Evolutionary conservation across 2,113 vertebrate species (phyloP).

Genomic region (Dromas ardeola): DNA sequence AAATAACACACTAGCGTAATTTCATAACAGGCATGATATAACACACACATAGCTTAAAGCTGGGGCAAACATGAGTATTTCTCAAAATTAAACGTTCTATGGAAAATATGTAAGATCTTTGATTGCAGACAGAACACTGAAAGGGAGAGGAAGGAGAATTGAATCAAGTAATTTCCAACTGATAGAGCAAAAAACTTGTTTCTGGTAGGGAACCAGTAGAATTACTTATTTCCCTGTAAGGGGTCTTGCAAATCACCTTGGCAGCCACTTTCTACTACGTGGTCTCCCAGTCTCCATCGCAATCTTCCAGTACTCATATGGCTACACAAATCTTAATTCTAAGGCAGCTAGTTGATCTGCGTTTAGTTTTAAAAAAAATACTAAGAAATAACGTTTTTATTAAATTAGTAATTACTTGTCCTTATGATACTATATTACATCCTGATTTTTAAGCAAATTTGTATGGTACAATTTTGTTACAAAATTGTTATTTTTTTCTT

Average conservation of each 20-base stretch:
- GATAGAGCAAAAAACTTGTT: neutral
- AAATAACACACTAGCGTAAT: neutral
- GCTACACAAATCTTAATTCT: neutral
- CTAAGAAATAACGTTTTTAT: neutral
- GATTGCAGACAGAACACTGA: neutral
- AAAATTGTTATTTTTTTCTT: neutral
- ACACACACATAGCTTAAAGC: neutral
- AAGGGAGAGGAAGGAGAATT: neutral
- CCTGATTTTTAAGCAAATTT: neutral
- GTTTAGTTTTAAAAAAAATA: neutral
- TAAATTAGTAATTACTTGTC: neutral
- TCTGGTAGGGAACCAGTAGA: neutral
- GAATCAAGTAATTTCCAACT: neutral
- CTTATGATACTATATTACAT: neutral
- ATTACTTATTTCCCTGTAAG: neutral
- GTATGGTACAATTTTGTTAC: neutral
- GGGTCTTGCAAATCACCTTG: neutral
- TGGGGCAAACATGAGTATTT: neutral
- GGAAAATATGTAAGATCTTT: neutral
- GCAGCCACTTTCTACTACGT: neutral
- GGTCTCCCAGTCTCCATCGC: neutral
- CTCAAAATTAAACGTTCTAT: neutral
- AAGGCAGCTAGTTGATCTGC: neutral
- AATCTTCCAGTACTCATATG: neutral
- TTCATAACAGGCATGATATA: neutral